Base-by-base conservation (phyloP, 2,888 invertebrate genomes). In the Cheilosia urbana region DNA sequence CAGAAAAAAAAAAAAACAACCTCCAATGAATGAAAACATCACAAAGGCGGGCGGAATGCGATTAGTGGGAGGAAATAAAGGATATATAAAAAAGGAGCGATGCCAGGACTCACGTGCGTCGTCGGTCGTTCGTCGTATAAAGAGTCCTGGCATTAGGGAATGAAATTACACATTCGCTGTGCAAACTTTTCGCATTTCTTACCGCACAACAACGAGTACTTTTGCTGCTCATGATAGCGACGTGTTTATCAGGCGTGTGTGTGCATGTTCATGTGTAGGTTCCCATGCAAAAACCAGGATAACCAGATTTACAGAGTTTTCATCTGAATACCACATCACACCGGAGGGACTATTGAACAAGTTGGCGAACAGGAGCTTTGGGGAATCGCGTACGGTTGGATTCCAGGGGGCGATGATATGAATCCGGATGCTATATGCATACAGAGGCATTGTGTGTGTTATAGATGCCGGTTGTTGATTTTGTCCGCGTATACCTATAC, bases 161-260 rank as follows among this genome's bases (percentile, higher is more conserved):
- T 53, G 72, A 85, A 85, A 85, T 85, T 85, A 85, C 85, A 85
- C 77, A 85, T 85, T 85, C 85, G 85, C 68, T 81, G 85, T 85
- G 85, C 85, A 85, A 85, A 85, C 85, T 85, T 85, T 85, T 85
- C 85, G 76, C 85, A 85, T 85, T 85, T 81, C 85, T 85, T 85
- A 85, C 85, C 85, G 60, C 85, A 85, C 76, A 85, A 85, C 85
- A 85, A 71, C 80, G 62, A 77, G 71, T 77, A 73, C 77, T 78
- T 73, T 77, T 34, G 37, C 76, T 65, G 68, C 47, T 63, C 62
- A 79, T 63, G 65, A 58, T 53, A 42, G 45, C 77, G 69, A 79
- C 62, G 68, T 68, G 83, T 62, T 63, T 79, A 69, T 57, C 77
- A 73, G 34, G 9, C n/a, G 79, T 57, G 62, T 72, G 37, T 71